These are phyloP conservation scores for Harpalus rubripes DNA, from an alignment of 2,888 invertebrate genomes.

Conservation along the genomic window DNA sequence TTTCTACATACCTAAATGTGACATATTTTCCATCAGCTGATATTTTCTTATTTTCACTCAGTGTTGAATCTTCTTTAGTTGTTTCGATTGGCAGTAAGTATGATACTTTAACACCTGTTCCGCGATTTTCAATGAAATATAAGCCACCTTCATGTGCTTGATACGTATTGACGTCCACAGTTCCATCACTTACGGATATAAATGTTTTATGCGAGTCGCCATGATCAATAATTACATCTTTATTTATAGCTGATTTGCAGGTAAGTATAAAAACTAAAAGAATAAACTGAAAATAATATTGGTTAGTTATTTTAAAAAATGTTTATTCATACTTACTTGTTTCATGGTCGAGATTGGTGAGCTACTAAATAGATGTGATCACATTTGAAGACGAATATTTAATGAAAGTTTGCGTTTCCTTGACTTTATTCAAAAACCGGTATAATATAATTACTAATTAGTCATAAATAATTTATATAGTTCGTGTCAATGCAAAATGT, in stretches of 20 bases:
- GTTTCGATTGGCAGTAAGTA: neutral
- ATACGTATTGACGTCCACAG: neutral
- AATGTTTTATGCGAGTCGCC: neutral
- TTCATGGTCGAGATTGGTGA: neutral
- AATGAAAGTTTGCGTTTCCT: neutral
- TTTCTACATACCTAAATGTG: too few relatives aligned
- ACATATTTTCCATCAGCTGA: too few relatives aligned
- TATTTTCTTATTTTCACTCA: neutral
- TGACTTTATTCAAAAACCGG: conserved; percentile 3
- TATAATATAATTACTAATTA: neutral
- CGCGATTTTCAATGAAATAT: neutral
- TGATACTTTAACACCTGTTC: neutral
- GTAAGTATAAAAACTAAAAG: too few relatives aligned
- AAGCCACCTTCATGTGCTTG: neutral
- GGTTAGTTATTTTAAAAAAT: too few relatives aligned
- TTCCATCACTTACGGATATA: neutral
- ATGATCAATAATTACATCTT: too few relatives aligned
- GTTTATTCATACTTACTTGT: too few relatives aligned
- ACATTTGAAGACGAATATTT: neutral
- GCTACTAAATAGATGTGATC: neutral
- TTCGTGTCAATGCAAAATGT: neutral
- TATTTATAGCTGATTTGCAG: too few relatives aligned
- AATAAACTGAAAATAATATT: too few relatives aligned
- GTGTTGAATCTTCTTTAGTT: neutral
- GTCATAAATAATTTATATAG: too few relatives aligned